Evolutionary conservation across 2,888 invertebrate genomes (phyloP).

Genomic region (Chironomus riparius): DNA sequence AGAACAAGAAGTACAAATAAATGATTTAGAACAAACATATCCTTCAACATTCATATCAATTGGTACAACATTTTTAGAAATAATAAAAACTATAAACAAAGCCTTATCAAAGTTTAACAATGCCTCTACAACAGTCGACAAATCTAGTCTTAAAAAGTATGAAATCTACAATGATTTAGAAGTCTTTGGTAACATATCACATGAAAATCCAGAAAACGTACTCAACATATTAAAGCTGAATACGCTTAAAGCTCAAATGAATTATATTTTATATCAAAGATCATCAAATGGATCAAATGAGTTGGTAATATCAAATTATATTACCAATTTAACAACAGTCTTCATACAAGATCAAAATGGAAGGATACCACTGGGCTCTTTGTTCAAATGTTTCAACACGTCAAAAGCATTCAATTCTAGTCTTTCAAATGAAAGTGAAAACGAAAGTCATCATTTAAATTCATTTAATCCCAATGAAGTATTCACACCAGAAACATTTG

Average conservation of each 20-base stretch:
- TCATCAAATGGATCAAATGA: constrained; percentile 33
- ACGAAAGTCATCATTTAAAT: neutral
- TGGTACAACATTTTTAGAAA: constrained; percentile 36
- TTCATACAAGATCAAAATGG: constrained; percentile 38
- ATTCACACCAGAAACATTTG: neutral
- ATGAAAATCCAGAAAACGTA: neutral
- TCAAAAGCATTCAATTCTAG: neutral
- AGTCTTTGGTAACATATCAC: neutral
- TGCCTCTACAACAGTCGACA: neutral
- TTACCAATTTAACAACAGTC: constrained; percentile 40
- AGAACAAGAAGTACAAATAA: constrained; percentile 34
- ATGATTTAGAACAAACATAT: constrained; percentile 29
- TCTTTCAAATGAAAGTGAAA: neutral
- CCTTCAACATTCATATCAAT: constrained; percentile 33
- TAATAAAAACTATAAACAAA: constrained; percentile 38
- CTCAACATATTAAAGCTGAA: constrained; percentile 6
- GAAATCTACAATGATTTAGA: constrained; percentile 6
- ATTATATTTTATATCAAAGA: neutral
- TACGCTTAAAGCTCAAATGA: constrained; percentile 9
- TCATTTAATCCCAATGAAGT: neutral
- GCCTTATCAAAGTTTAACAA: constrained; percentile 33
- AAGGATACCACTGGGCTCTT: constrained; percentile 33
- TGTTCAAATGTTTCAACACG: neutral
- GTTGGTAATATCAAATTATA: constrained; percentile 39
- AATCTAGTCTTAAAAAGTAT: constrained; percentile 1